Evolutionary conservation across 2,113 vertebrate genomes (phyloP), one percentile per base, ranked within the genome.

Genomic region (Eretmochelys imbricata): DNA sequence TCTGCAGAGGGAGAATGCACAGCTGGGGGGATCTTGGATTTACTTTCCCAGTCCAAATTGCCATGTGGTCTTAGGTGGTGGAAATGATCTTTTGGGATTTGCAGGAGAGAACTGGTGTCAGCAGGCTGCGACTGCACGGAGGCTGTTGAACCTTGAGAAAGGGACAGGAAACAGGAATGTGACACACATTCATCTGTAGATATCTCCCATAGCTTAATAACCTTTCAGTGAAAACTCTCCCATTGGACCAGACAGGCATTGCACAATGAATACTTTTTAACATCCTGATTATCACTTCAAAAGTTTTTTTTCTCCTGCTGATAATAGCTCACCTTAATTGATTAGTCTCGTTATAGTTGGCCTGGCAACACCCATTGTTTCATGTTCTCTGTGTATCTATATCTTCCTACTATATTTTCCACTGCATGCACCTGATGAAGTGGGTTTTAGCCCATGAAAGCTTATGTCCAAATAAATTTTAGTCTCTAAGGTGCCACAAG

Each of bases 121-220:
- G 98, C 98, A 0, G 98, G 98, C 91, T 99, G 99, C 0, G 99
- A 99, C 48, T 97, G 98, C 81, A 99, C 98, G 0, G 99, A 99
- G 3, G 98, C 90, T 76, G 98, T 97, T 38, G 99, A 99, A 93
- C 99, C 99, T 99, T 94, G 49, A 1, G 1, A 83, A 75, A 65
- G 38, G 25, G 8, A 87, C 20, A 76, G 80, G 46, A 80, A 87
- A 54, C 48, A 93, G 72, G 51, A 82, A 81, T 29, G 89, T n/a
- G 65, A 51, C 1, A 2, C n/a, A 48, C 3, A 14, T 24, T 80
- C 14, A 5, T 38, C 48, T 50, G 31, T 57, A n/a, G n/a, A 22
- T 2, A 12, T 14, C 4, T 1, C 65, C 81, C 54, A 25, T 83
- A 0, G n/a, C 80, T 75, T 85, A 27, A 35, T 42, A 85, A 38